phyloP scores from a whole-genome alignment of 2,888 invertebrate species.

The Trimorus sp. region DNA sequence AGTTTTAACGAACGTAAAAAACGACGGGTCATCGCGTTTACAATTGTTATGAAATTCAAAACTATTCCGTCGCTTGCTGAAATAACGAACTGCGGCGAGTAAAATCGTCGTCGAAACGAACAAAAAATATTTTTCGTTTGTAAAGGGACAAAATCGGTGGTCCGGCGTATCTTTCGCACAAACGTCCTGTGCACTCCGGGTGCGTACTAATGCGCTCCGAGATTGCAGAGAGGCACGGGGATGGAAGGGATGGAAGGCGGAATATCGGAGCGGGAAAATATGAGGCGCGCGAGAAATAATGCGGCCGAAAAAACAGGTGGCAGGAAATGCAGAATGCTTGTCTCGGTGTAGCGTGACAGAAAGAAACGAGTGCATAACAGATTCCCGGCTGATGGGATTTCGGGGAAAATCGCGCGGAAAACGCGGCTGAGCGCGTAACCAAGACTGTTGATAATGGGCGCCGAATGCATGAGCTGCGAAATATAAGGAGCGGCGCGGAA shows the following conservation, averaged over 20 bases:
- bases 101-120: not conserved
- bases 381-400: conserved; percentile 52
- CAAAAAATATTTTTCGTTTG: too few relatives aligned
- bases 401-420: conserved; percentile 51
- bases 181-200: too few relatives aligned
- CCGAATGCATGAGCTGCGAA: conserved; percentile 58
- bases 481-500: conserved; percentile 54
- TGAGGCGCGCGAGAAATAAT: conserved; percentile 23
- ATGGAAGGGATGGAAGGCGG: too few relatives aligned
- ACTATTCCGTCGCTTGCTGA: too few relatives aligned
- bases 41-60: too few relatives aligned
- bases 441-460: conserved; percentile 58
- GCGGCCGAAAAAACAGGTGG: conserved; percentile 22
- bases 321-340: conserved; percentile 32
- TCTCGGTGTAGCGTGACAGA: conserved; percentile 36
- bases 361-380: conserved; percentile 45
- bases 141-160: too few relatives aligned
- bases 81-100: too few relatives aligned
- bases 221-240: too few relatives aligned
- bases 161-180: too few relatives aligned
- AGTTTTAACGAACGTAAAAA: too few relatives aligned
- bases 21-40: too few relatives aligned
- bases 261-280: not conserved
- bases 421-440: conserved; percentile 53
- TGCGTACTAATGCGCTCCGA: too few relatives aligned